Evolutionary conservation across 2,113 vertebrate genomes (phyloP).

Genomic region (Rhabdornis inornatus): DNA sequence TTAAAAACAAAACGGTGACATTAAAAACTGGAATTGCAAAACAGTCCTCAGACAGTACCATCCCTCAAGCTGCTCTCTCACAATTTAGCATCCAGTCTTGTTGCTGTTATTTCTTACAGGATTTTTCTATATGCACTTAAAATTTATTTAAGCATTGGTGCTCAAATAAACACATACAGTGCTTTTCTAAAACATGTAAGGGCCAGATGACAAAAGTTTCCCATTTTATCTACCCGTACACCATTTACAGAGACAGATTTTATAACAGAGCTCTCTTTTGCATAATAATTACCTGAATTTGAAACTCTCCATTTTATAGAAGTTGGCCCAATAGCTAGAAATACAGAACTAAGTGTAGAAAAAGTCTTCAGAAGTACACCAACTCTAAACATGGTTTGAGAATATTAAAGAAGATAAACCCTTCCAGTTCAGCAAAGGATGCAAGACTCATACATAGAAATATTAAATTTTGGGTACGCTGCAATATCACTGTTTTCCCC

Average conservation of each 20-base stretch:
- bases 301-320: neutral
- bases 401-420: neutral
- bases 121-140: neutral
- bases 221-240: fast-evolving
- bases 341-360: neutral
- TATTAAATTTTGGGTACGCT: neutral
- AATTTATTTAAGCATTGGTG: neutral
- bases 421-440: neutral
- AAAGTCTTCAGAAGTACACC: neutral
- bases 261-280: neutral
- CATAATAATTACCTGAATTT: neutral
- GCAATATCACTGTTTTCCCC: neutral
- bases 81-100: neutral
- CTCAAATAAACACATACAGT: neutral
- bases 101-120: neutral
- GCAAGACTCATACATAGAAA: neutral
- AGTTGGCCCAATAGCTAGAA: neutral
- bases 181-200: neutral
- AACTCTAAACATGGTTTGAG: neutral
- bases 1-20: neutral
- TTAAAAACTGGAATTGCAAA: neutral
- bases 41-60: neutral
- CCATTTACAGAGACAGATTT: neutral
- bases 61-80: neutral
- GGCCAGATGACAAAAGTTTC: neutral